Conservation (phyloP, 1,140 invertebrate species). For the Tribolium castaneum region DNA sequence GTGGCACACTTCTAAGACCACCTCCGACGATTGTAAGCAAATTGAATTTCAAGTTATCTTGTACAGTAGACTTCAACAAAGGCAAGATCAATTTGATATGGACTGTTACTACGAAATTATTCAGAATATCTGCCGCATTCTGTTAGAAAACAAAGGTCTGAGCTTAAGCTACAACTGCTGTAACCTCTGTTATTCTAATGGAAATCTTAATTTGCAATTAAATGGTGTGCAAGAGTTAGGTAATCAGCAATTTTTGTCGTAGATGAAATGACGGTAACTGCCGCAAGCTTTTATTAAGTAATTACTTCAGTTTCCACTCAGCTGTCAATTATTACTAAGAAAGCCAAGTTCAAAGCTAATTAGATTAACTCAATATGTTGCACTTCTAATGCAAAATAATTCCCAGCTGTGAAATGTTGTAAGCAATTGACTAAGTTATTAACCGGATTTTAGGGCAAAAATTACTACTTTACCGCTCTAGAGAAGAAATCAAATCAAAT, state of each 20-base stretch:
- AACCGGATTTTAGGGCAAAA: no score
- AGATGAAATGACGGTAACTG: not conserved
- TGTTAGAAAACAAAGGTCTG: not conserved
- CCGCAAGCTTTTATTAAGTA: no score
- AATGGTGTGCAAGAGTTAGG: not conserved
- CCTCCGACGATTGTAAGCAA: not conserved
- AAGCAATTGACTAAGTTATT: no score
- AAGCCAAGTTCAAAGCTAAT: not conserved
- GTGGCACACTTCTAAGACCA: not conserved
- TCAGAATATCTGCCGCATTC: constrained; percentile 1
- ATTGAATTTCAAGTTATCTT: constrained; percentile 6
- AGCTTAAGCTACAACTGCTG: not conserved
- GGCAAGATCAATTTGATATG: constrained; percentile 11
- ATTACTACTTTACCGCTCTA: no score
- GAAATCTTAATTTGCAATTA: constrained; percentile 4
- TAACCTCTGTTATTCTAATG: not conserved
- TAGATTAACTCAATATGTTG: not conserved
- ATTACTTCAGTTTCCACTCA: not conserved
- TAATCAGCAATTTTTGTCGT: not conserved
- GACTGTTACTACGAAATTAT: constrained; percentile 2
- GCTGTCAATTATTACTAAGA: not conserved
- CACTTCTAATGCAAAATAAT: not conserved
- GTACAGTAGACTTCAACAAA: not conserved
- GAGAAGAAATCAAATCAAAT: no score
- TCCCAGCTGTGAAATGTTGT: not conserved